Evolutionary conservation across 2,797 vertebrate genomes (phyloP).

Genomic region (Carduelis carduelis): DNA sequence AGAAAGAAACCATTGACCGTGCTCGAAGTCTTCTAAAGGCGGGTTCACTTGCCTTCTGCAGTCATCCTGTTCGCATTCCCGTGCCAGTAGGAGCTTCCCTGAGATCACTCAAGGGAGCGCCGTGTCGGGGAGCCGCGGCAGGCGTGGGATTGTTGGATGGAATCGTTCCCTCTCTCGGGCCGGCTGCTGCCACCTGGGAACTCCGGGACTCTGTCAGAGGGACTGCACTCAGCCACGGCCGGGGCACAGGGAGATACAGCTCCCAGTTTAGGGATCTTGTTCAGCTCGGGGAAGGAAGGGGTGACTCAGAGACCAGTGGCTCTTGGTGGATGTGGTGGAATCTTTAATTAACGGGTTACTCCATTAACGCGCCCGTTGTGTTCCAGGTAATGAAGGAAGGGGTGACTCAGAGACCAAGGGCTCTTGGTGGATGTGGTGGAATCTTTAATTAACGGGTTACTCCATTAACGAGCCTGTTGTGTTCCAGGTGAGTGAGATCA

Average conservation of each 20-base stretch:
- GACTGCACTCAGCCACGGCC: slow-evolving; percentile 36
- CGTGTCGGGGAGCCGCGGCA: slow-evolving; percentile 4
- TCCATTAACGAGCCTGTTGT: too few relatives aligned
- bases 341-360: too few relatives aligned
- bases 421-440: too few relatives aligned
- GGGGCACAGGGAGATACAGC: neutral
- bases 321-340: too few relatives aligned
- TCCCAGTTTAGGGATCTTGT: slow-evolving; percentile 46
- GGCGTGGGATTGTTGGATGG: slow-evolving; percentile 62
- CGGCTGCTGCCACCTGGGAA: slow-evolving; percentile 35
- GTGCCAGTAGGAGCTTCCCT: neutral
- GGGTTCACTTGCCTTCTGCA: neutral
- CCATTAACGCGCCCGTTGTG: too few relatives aligned
- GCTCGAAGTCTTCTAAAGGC: neutral
- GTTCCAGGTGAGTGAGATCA: slow-evolving; percentile 45
- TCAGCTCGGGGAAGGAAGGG: neutral
- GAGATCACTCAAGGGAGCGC: slow-evolving; percentile 23
- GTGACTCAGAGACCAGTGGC: too few relatives aligned
- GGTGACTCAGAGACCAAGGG: too few relatives aligned
- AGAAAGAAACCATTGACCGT: neutral
- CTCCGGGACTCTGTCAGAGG: neutral
- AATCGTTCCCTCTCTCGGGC: slow-evolving; percentile 54
- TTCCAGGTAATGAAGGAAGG: too few relatives aligned
- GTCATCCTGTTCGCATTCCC: neutral
- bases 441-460: too few relatives aligned